Conservation (phyloP, 2,113 vertebrate species). For the Bettongia penicillata region DNA sequence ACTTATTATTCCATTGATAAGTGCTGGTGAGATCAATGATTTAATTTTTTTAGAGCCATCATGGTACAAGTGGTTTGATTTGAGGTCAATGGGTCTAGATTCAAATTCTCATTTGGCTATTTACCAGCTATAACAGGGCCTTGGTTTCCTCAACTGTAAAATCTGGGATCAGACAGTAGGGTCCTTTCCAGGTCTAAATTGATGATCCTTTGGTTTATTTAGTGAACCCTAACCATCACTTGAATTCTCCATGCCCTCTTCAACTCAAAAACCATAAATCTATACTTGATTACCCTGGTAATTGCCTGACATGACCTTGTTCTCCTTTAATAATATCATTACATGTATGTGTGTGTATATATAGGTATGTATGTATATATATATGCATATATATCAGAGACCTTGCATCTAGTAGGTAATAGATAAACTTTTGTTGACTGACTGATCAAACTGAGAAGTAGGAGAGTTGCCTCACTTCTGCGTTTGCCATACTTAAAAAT, state of each 20-base stretch:
- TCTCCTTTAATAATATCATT: background rate
- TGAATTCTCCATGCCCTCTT: background rate
- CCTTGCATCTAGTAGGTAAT: background rate
- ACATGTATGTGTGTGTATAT: background rate
- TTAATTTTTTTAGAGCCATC: background rate
- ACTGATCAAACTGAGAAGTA: constrained; percentile 26
- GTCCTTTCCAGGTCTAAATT: background rate
- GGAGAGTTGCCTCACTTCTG: background rate
- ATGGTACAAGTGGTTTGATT: background rate
- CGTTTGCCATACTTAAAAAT: background rate
- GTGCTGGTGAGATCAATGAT: background rate
- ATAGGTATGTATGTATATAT: too few relatives aligned
- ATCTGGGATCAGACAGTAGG: background rate
- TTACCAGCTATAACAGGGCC: background rate
- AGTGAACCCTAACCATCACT: background rate
- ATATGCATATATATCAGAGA: background rate
- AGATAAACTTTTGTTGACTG: constrained; percentile 11
- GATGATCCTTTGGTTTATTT: background rate
- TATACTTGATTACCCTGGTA: background rate
- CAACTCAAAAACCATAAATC: background rate
- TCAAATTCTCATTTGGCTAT: background rate
- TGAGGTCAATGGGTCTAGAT: background rate
- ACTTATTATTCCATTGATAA: background rate
- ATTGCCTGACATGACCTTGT: background rate
- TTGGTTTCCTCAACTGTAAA: background rate